A percentile compares a stretch with the other conserved stretches of the same genome.
These are phyloP conservation scores for Cephus sareptanus DNA, from an alignment of 2,888 invertebrate species.

Conservation along the genomic window DNA sequence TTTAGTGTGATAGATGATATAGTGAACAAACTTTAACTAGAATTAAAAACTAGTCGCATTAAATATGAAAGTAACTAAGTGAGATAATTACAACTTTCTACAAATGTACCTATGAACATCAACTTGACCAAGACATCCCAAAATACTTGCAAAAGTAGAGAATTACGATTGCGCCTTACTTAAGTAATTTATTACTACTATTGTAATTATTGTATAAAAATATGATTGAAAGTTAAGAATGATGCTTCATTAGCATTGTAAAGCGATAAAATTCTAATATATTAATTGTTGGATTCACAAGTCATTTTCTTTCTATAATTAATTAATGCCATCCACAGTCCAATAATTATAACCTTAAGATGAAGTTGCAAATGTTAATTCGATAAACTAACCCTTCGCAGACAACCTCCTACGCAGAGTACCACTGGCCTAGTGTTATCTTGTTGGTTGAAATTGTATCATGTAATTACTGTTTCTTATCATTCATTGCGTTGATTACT, in stretches of 20 bases:
- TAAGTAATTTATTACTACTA: neutral
- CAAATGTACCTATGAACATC: neutral
- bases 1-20: neutral
- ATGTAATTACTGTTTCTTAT: conserved; percentile 48
- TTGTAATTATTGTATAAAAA: neutral
- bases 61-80: neutral
- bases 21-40: neutral
- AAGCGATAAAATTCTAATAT: neutral
- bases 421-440: conserved; percentile 28
- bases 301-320: neutral
- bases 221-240: neutral
- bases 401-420: neutral
- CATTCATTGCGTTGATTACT: conserved; percentile 42
- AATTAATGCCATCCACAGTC: neutral
- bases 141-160: neutral
- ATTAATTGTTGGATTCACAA: neutral
- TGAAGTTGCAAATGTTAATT: neutral
- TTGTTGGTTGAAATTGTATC: conserved; percentile 27
- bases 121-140: neutral
- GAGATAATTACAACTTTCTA: neutral
- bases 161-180: neutral
- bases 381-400: neutral
- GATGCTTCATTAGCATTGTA: neutral
- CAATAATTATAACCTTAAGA: neutral
- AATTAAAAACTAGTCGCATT: neutral